Evolutionary conservation across 2,888 invertebrate genomes (phyloP), one percentile per base, ranked within the genome.

Genomic region (Drosophila pseudotalamancana): DNA sequence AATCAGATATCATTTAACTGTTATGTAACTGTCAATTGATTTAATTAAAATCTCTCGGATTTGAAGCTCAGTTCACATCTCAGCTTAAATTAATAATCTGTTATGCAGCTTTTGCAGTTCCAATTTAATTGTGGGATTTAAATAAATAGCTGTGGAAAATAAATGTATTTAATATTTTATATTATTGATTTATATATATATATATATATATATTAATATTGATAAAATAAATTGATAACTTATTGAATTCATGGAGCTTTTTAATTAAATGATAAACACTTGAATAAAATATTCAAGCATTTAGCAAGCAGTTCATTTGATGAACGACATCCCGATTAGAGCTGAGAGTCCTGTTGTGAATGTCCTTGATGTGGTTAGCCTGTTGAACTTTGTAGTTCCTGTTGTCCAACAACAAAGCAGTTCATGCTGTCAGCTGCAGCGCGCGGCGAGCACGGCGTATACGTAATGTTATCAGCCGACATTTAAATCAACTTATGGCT

Each of bases 401-500:
- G 19, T 27, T 25, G 35, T 9, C 31, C 46, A 49, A 57, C 50
- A 42, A 43, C 50, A 65, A 59, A 60, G 55, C 55, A 40, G 55
- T 53, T 42, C 46, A 29, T 67, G 46, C 68, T 62, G 62, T 57
- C 67, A 42, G 40, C 29, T 6, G 14, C 54, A 53, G 50, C 29
- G 8, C 14, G n/a, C 25, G 50, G 49, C 25, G 4, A 39, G 54
- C 31, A 39, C 40, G 56, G 69, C 72, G 72, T 68, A 72, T 72
- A 42, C 72, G 69, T 53, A 72, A 72, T 75, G 66, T 71, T 29
- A 62, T 53, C 62, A 56, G 39, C 32, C 39, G 31, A 39, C 61
- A 43, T 42, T 50, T 59, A 74, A 84, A 81, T 79, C 81, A 77
- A 84, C 66, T 85, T 81, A 63, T 55, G 60, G 40, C 66, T 51